These are phyloP conservation scores for Acleris emargana DNA, from an alignment of 2,888 invertebrate genomes.

Conservation along the genomic window DNA sequence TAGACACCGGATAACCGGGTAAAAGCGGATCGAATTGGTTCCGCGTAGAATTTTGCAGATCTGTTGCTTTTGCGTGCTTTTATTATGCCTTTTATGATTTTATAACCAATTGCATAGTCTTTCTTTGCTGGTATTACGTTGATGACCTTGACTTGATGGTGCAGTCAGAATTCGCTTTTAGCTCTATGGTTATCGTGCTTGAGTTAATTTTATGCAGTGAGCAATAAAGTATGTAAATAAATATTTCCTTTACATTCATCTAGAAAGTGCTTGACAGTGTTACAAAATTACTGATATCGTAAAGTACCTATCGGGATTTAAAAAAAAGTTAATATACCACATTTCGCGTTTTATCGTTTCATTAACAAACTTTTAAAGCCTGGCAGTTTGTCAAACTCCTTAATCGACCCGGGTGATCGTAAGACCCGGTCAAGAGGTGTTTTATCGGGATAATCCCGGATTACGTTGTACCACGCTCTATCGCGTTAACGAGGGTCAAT, in stretches of 20 bases:
- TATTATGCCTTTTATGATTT: neutral
- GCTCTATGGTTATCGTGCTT: no score
- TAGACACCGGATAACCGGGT: conserved; percentile 30
- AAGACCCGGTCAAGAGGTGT: conserved; percentile 71
- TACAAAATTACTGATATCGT: no score
- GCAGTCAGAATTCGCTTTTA: no score
- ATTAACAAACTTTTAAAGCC: conserved; percentile 11
- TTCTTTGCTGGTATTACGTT: no score
- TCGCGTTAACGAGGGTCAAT: conserved; percentile 78
- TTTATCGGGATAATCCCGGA: conserved; percentile 79
- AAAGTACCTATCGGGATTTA: no score
- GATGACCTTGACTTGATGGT: no score
- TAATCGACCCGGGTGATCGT: conserved; percentile 24
- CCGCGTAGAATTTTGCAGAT: conserved; percentile 1
- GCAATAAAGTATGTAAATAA: no score
- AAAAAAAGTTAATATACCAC: neutral
- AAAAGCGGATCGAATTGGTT: conserved; percentile 28
- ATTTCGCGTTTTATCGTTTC: neutral
- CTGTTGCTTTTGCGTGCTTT: neutral
- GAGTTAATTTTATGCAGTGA: no score
- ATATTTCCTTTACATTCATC: no score
- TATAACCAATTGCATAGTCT: no score
- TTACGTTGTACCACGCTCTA: conserved; percentile 72
- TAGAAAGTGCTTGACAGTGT: no score
- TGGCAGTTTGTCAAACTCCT: conserved; percentile 23